Evolutionary conservation across 1,140 invertebrate species (phyloP).

Genomic region (Polyergus mexicanus): DNA sequence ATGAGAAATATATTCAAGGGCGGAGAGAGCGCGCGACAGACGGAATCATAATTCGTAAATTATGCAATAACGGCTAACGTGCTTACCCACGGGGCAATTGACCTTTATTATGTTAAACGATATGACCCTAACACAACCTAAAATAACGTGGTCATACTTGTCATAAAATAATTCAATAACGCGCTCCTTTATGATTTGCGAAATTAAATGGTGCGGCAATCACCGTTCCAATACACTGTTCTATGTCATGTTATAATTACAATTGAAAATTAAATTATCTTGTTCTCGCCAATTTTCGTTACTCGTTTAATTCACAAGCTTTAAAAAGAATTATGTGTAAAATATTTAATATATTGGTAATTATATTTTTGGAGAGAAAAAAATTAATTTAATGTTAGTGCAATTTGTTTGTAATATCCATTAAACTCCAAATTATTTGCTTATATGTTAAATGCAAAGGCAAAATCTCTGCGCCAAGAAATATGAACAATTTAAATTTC

Average conservation of each 20-base stretch:
- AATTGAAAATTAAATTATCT: not conserved
- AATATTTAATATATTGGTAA: not conserved
- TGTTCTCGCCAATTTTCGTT: no score
- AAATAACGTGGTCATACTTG: constrained; percentile 61
- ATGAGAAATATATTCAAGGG: constrained; percentile 38
- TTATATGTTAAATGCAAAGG: not conserved
- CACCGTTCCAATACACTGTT: not conserved
- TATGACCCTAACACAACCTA: constrained; percentile 69
- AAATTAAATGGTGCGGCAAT: not conserved
- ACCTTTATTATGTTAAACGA: constrained; percentile 77
- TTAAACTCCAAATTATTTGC: constrained; percentile 6
- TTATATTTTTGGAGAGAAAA: not conserved
- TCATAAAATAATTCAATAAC: constrained; percentile 70
- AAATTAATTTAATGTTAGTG: constrained; percentile 23
- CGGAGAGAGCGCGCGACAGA: not conserved
- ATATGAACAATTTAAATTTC: not conserved
- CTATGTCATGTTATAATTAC: not conserved
- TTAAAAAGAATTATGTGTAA: not conserved
- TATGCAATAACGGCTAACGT: constrained; percentile 68
- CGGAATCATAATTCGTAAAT: constrained; percentile 71
- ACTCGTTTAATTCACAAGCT: no score
- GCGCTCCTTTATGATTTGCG: constrained; percentile 40
- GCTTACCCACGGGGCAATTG: constrained; percentile 67
- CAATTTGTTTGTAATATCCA: constrained; percentile 3
- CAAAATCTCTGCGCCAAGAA: not conserved